phyloP scores from a whole-genome alignment of 2,113 vertebrate genomes.

The Mastomys natalensis region DNA sequence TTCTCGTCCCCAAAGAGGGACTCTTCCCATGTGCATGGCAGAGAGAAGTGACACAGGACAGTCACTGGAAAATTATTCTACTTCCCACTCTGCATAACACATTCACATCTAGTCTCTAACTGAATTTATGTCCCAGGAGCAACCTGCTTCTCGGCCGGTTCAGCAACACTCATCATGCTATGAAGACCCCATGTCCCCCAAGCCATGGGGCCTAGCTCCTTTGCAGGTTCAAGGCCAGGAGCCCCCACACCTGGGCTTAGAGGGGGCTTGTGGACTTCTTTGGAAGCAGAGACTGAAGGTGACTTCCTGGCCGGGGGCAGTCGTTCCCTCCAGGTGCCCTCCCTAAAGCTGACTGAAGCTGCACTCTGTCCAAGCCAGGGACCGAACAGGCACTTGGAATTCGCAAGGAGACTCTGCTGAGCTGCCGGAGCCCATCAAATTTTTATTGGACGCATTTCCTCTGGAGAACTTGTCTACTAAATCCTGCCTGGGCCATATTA shows the following conservation, averaged over 20 bases:
- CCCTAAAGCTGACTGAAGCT: constrained; percentile 70
- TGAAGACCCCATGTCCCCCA: not conserved
- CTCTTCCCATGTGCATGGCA: constrained; percentile 52
- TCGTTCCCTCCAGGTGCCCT: constrained; percentile 48
- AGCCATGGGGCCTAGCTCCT: not conserved
- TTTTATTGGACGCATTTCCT: constrained; percentile 89
- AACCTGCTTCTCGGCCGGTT: not conserved
- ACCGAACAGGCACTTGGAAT: constrained; percentile 84
- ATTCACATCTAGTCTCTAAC: constrained; percentile 61
- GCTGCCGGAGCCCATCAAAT: constrained; percentile 87
- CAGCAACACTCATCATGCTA: not conserved
- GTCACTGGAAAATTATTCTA: constrained; percentile 66
- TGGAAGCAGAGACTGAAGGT: not conserved
- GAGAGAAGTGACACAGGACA: constrained; percentile 15
- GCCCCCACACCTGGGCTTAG: fast-evolving
- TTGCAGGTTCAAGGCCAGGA: not conserved
- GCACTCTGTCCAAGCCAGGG: constrained; percentile 78
- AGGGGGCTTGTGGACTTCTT: fast-evolving
- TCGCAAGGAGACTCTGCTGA: constrained; percentile 86
- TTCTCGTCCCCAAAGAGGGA: not conserved
- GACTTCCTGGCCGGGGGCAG: not conserved
- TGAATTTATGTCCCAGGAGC: constrained; percentile 10
- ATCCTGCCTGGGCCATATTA: constrained; percentile 83
- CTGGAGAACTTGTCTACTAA: constrained; percentile 86
- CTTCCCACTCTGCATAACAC: constrained; percentile 47